Evolutionary conservation across 2,888 invertebrate species (phyloP).

Genomic region (Augiades crinisus): DNA sequence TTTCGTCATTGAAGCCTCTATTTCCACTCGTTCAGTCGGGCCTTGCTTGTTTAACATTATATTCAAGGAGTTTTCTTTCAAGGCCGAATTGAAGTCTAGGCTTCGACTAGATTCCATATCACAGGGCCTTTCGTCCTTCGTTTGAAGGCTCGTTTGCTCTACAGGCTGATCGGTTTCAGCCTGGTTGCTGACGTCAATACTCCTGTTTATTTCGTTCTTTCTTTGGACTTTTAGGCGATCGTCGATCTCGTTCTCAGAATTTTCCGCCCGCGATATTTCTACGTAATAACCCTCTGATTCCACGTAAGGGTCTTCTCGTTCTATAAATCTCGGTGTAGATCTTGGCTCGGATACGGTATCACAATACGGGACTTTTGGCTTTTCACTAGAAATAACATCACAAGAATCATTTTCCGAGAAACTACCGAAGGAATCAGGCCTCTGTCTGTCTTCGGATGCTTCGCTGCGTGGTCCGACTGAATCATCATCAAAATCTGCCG

Average conservation of each 20-base stretch:
- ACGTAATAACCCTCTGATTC: constrained; percentile 69
- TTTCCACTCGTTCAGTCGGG: constrained; percentile 46
- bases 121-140: constrained; percentile 49
- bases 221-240: constrained; percentile 70
- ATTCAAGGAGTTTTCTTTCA: constrained; percentile 70
- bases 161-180: constrained; percentile 46
- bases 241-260: constrained; percentile 69
- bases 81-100: constrained; percentile 56
- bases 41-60: constrained; percentile 60
- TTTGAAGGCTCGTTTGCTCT: constrained; percentile 37
- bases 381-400: constrained; percentile 60
- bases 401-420: constrained; percentile 77
- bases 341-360: constrained; percentile 70
- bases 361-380: constrained; percentile 58
- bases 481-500: constrained; percentile 74
- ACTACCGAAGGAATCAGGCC: constrained; percentile 73
- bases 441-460: constrained; percentile 68
- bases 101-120: constrained; percentile 63
- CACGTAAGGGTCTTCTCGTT: constrained; percentile 70
- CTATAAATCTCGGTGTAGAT: constrained; percentile 71
- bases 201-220: constrained; percentile 74
- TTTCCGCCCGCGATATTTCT: constrained; percentile 60
- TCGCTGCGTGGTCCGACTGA: constrained; percentile 73
- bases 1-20: constrained; percentile 57
- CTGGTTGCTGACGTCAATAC: constrained; percentile 53